Percentiles rank a stretch among this genome's conserved stretches.
Evolutionary conservation across 2,113 vertebrate species (phyloP).

Genomic region (Theropithecus gelada): DNA sequence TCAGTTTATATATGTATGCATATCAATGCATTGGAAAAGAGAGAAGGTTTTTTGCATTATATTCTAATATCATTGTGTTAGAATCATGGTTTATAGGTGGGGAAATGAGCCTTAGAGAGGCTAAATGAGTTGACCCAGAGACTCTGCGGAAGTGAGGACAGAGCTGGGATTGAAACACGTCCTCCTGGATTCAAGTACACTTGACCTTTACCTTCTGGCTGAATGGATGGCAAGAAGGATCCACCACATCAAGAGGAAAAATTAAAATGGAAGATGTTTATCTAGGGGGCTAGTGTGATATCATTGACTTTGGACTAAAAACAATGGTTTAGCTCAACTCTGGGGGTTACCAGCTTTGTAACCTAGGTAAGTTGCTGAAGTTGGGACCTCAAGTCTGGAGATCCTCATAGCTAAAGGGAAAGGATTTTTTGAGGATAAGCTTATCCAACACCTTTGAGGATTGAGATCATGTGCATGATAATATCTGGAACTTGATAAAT

Average conservation of each 20-base stretch:
- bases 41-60: background rate
- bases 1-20: slow-evolving; percentile 9
- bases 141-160: background rate
- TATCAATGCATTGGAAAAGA: background rate
- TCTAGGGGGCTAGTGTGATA: background rate
- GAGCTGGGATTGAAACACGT: background rate
- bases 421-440: background rate
- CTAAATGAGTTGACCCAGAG: background rate
- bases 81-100: background rate
- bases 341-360: background rate
- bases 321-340: background rate
- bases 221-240: slow-evolving; percentile 5
- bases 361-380: background rate
- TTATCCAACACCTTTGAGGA: background rate
- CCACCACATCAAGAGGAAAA: background rate
- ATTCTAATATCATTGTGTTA: background rate
- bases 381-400: background rate
- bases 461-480: background rate
- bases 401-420: background rate
- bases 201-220: background rate
- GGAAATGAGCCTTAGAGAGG: background rate
- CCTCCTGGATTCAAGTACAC: background rate
- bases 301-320: background rate
- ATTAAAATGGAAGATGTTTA: background rate
- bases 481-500: background rate